Evolutionary conservation across 2,888 invertebrate genomes (phyloP).

Genomic region (Lagria hirta): DNA sequence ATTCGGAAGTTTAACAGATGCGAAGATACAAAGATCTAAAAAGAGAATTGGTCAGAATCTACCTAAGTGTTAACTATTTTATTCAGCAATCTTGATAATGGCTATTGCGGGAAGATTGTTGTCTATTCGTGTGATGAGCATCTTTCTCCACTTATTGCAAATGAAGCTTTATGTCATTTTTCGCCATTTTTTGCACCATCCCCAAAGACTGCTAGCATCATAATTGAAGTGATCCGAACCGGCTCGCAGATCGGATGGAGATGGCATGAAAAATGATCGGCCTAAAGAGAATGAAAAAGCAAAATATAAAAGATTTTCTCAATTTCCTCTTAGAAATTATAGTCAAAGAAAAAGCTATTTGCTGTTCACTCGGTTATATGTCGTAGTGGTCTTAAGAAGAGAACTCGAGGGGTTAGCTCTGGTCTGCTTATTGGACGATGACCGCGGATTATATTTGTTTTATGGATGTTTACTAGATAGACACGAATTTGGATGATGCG

Average conservation of each 20-base stretch:
- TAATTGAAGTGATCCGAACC: constrained; percentile 54
- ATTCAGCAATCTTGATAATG: too few relatives aligned
- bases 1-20: too few relatives aligned
- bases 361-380: constrained; percentile 45
- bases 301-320: constrained; percentile 56
- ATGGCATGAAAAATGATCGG: constrained; percentile 57
- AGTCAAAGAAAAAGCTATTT: constrained; percentile 51
- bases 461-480: too few relatives aligned
- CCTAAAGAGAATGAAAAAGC: constrained; percentile 54
- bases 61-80: too few relatives aligned
- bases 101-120: too few relatives aligned
- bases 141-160: too few relatives aligned
- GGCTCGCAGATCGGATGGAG: constrained; percentile 48
- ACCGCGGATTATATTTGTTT: constrained; percentile 22
- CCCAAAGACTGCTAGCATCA: constrained; percentile 50
- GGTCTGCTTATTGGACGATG: constrained; percentile 19
- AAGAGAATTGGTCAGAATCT: too few relatives aligned
- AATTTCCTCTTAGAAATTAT: constrained; percentile 56
- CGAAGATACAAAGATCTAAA: too few relatives aligned
- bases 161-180: too few relatives aligned
- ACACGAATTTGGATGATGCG: too few relatives aligned
- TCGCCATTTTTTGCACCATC: too few relatives aligned
- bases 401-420: constrained; percentile 20
- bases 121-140: too few relatives aligned
- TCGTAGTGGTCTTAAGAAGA: constrained; percentile 38